Conservation (phyloP, 2,113 vertebrate genomes). For the Ceratotherium simum region DNA sequence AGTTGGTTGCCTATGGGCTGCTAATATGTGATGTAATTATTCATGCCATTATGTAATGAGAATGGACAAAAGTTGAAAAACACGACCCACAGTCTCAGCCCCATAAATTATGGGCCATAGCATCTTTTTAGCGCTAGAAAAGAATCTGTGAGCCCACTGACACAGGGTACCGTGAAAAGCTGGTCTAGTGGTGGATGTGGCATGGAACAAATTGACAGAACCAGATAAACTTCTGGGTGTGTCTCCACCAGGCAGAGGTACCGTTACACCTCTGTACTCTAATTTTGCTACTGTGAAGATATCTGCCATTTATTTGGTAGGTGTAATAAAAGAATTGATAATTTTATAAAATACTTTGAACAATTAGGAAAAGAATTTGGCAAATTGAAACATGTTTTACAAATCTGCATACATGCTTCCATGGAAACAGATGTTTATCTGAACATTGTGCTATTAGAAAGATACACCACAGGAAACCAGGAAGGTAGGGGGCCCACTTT, state of each 20-base stretch:
- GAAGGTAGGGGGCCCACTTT: not conserved
- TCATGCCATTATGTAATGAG: not conserved
- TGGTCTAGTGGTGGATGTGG: not conserved
- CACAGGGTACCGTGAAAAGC: not conserved
- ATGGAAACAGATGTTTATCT: not conserved
- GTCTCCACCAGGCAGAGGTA: not conserved
- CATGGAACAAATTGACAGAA: not conserved
- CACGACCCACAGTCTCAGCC: not conserved
- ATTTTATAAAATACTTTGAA: slow-evolving; percentile 2
- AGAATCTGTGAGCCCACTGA: not conserved
- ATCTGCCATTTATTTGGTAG: not conserved
- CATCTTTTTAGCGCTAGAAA: not conserved
- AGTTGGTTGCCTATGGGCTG: not conserved
- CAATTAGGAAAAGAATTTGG: not conserved
- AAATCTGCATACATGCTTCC: not conserved
- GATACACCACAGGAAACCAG: not conserved
- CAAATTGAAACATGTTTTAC: not conserved
- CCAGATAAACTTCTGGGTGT: not conserved
- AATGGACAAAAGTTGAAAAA: not conserved
- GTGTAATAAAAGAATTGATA: not conserved
- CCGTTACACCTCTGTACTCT: not conserved
- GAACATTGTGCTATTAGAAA: not conserved
- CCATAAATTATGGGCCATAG: not conserved
- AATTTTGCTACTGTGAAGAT: not conserved
- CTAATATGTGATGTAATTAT: slow-evolving; percentile 6